Evolutionary conservation across 2,113 vertebrate genomes (phyloP).

Genomic region (Scartelaos histophorus): DNA sequence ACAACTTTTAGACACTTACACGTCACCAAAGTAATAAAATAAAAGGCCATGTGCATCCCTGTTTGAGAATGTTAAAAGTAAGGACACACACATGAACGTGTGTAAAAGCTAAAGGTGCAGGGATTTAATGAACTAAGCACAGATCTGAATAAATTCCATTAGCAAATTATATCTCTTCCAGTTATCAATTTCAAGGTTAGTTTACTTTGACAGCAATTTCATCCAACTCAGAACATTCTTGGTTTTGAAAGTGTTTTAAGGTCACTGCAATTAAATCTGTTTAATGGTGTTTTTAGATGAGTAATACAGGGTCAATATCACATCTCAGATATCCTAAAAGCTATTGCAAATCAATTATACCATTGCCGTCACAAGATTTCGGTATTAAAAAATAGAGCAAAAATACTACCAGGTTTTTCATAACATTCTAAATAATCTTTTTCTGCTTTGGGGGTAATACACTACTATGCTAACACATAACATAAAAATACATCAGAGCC

Average conservation of each 20-base stretch:
- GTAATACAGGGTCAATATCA: neutral
- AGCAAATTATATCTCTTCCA: neutral
- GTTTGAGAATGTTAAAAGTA: neutral
- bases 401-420: neutral
- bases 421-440: too few relatives aligned
- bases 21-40: too few relatives aligned
- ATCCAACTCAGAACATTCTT: too few relatives aligned
- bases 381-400: neutral
- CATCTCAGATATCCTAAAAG: neutral
- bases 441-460: too few relatives aligned
- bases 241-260: neutral
- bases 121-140: neutral
- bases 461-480: too few relatives aligned
- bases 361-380: neutral
- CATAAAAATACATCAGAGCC: too few relatives aligned
- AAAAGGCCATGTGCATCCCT: too few relatives aligned
- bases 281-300: neutral
- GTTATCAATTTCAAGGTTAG: neutral
- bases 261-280: neutral
- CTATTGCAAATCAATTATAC: neutral
- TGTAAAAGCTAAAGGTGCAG: neutral
- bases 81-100: neutral
- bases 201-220: conserved; percentile 5
- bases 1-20: too few relatives aligned
- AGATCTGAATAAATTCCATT: neutral